Percentiles rank a stretch among this genome's conserved stretches.
These are phyloP conservation scores for Mantis religiosa DNA, from an alignment of 2,888 invertebrate species.

Conservation along the genomic window DNA sequence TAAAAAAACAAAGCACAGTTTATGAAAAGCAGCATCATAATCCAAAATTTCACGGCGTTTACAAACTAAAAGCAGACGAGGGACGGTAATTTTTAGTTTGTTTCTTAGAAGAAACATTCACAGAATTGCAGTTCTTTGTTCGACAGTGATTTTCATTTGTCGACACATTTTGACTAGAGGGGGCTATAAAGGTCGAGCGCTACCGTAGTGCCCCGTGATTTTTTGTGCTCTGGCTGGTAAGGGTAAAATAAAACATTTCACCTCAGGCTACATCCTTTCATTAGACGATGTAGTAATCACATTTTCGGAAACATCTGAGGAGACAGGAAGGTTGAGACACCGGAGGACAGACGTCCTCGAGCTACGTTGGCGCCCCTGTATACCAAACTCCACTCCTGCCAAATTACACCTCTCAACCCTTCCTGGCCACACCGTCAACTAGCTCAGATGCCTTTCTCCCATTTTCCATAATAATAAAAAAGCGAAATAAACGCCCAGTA, in stretches of 20 bases:
- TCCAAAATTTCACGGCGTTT: too few relatives aligned
- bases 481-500: background rate
- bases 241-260: background rate
- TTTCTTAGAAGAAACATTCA: background rate
- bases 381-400: background rate
- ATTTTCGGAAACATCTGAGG: background rate
- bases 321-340: background rate
- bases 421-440: background rate
- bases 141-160: background rate
- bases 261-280: background rate
- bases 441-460: background rate
- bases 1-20: too few relatives aligned
- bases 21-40: too few relatives aligned
- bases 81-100: background rate
- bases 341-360: background rate
- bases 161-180: background rate
- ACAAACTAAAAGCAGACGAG: background rate
- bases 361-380: background rate
- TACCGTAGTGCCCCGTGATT: background rate
- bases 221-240: background rate
- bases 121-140: background rate
- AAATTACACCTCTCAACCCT: slow-evolving; percentile 6
- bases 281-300: background rate
- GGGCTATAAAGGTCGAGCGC: background rate
- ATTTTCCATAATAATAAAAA: background rate